Percentiles rank a stretch among this genome's conserved stretches.
phyloP scores from a whole-genome alignment of 2,888 invertebrate genomes.

The Mayetiola destructor region DNA sequence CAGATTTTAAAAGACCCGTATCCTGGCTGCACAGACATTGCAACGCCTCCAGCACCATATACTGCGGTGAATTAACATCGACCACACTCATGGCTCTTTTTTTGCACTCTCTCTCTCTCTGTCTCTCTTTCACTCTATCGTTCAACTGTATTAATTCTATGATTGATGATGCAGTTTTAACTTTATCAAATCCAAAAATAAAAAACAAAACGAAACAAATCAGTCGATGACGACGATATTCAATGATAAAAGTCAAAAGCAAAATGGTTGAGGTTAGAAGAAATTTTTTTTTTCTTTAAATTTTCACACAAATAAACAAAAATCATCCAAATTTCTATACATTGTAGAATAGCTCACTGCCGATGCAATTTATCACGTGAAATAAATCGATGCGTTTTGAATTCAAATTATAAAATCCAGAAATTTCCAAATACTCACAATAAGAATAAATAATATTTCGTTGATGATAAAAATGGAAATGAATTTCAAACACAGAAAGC shows the following conservation, averaged over 20 bases:
- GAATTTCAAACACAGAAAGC: not conserved
- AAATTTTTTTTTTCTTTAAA: not conserved
- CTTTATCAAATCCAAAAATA: not conserved
- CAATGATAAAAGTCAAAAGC: not conserved
- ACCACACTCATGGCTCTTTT: not conserved
- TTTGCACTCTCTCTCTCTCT: no score
- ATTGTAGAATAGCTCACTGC: not conserved
- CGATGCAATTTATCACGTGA: not conserved
- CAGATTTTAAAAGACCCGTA: slow-evolving; percentile 67
- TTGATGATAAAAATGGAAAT: not conserved
- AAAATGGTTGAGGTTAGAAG: not conserved
- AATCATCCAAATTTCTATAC: not conserved
- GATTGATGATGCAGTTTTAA: no score
- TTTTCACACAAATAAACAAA: not conserved
- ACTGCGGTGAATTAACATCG: slow-evolving; percentile 26
- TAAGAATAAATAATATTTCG: not conserved
- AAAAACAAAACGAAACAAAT: not conserved
- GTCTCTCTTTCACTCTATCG: no score
- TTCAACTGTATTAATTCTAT: no score
- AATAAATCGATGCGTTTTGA: not conserved
- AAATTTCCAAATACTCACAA: not conserved
- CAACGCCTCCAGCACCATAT: slow-evolving; percentile 40
- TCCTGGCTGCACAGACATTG: slow-evolving; percentile 76
- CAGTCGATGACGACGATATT: not conserved
- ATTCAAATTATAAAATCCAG: not conserved